Conservation (phyloP, 2,113 vertebrate species). For the Chaenocephalus aceratus region DNA sequence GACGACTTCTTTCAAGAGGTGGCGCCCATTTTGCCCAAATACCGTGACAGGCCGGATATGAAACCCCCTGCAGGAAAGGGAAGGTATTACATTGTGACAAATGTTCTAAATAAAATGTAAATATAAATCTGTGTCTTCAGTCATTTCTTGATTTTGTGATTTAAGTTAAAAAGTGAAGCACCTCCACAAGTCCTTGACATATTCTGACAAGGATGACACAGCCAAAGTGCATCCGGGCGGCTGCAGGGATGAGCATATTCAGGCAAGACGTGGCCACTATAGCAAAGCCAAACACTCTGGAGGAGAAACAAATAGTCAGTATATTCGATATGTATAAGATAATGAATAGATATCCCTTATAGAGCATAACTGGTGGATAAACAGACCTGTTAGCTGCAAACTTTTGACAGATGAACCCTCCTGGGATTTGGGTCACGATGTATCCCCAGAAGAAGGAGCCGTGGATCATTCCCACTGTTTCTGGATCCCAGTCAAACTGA, state of each 20-base stretch:
- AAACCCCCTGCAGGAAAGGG: constrained; percentile 86
- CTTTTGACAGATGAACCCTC: constrained; percentile 93
- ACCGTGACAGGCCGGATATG: constrained; percentile 93
- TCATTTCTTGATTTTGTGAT: not conserved
- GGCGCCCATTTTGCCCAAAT: constrained; percentile 94
- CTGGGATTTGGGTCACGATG: constrained; percentile 95
- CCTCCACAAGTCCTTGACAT: constrained; percentile 93
- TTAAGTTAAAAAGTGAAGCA: constrained; percentile 47
- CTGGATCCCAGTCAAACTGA: constrained; percentile 92
- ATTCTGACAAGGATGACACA: constrained; percentile 92
- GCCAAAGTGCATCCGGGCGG: constrained; percentile 89
- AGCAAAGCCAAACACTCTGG: constrained; percentile 93
- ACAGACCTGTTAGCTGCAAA: constrained; percentile 93
- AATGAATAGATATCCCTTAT: not conserved
- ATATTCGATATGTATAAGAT: not conserved
- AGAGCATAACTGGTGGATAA: not conserved
- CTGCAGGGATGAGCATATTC: constrained; percentile 92
- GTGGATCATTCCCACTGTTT: constrained; percentile 94
- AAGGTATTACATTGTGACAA: not conserved
- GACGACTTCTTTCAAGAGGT: constrained; percentile 87
- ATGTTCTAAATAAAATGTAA: not conserved
- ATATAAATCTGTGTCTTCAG: not conserved
- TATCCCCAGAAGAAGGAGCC: constrained; percentile 97
- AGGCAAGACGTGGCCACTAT: constrained; percentile 91
- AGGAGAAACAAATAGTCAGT: constrained; percentile 5